Conservation (phyloP, 2,797 vertebrate genomes). For the Micrastur ruficollis region DNA sequence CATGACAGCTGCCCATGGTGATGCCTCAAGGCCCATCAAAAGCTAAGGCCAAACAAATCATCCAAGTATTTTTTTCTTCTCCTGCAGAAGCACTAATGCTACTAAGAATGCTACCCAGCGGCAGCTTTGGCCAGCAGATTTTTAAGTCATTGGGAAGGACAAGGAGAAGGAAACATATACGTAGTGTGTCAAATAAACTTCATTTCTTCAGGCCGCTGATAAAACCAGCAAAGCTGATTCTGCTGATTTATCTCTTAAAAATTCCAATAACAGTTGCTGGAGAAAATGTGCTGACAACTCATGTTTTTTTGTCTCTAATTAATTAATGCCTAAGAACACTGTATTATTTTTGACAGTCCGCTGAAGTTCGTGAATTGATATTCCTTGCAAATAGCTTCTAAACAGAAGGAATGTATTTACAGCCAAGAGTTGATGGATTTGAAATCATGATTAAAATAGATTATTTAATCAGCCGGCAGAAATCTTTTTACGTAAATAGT, state of each 20-base stretch:
- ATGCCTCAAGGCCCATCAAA: background rate
- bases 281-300: constrained; percentile 15
- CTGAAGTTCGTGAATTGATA: background rate
- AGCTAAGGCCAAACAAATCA: background rate
- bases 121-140: background rate
- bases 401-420: background rate
- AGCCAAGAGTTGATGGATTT: constrained; percentile 6
- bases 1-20: background rate
- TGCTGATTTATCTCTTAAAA: background rate
- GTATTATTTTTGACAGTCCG: background rate
- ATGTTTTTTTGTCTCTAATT: background rate
- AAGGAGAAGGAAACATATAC: background rate
- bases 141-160: background rate
- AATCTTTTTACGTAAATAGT: background rate
- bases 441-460: background rate
- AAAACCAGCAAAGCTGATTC: background rate
- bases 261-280: background rate
- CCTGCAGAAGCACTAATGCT: background rate
- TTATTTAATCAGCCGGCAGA: constrained; percentile 18
- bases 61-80: background rate
- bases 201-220: background rate
- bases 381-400: constrained; percentile 2
- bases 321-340: background rate
- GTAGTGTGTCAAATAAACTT: background rate
- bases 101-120: background rate